These are phyloP conservation scores for Anthonomus grandis DNA, from an alignment of 1,140 invertebrate species.

Conservation along the genomic window DNA sequence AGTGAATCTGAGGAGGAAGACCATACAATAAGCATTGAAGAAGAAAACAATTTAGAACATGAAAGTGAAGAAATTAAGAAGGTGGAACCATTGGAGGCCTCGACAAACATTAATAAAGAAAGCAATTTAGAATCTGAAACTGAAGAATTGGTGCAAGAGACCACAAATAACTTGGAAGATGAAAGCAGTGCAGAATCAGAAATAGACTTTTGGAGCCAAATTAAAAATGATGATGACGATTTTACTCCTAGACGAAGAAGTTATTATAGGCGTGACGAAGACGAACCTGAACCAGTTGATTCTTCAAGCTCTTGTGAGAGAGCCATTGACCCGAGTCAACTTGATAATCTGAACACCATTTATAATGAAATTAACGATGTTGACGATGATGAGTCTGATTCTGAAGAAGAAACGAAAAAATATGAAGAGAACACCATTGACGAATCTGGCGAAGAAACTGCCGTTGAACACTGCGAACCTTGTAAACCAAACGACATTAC, in stretches of 20 bases:
- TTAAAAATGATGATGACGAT: constrained; percentile 33
- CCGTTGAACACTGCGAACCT: no score
- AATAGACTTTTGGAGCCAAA: constrained; percentile 36
- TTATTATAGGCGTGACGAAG: constrained; percentile 8
- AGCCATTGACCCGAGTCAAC: constrained; percentile 30
- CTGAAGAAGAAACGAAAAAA: neutral
- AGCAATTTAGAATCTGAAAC: neutral
- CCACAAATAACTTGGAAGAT: neutral
- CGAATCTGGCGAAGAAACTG: no score
- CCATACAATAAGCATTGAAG: neutral
- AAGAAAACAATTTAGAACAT: constrained; percentile 12
- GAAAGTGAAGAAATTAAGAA: constrained; percentile 1
- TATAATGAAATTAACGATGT: neutral
- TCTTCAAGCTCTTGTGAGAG: constrained; percentile 40
- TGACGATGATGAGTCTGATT: neutral
- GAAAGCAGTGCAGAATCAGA: constrained; percentile 23
- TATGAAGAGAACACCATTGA: no score
- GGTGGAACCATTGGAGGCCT: neutral
- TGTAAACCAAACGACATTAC: no score
- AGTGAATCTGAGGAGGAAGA: no score
- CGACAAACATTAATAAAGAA: neutral
- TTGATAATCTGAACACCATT: neutral
- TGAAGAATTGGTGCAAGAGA: neutral
- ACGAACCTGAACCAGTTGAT: constrained; percentile 8
- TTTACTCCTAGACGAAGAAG: constrained; percentile 14